Conservation (phyloP, 2,888 invertebrate species). For the Teinopalpus imperialis region DNA sequence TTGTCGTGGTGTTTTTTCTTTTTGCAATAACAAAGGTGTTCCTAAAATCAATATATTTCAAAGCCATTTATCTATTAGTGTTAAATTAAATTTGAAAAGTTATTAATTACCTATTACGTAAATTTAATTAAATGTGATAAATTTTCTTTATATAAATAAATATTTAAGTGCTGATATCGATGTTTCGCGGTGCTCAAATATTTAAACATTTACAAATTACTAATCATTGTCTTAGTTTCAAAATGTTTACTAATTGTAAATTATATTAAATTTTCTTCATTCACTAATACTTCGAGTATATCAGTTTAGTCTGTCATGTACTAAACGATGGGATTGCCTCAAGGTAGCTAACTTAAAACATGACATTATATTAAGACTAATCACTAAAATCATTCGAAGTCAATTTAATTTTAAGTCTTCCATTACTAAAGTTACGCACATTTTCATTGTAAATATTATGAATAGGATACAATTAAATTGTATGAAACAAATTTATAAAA, state of each 20-base stretch:
- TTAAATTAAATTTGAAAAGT: not conserved
- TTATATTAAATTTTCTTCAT: conserved; percentile 7
- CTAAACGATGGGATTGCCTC: conserved; percentile 25
- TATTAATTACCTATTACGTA: conserved; percentile 5
- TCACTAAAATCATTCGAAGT: conserved; percentile 39
- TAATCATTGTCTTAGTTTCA: not conserved
- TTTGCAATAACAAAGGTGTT: conserved; percentile 6
- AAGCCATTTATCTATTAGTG: not conserved
- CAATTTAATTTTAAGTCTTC: conserved; percentile 64
- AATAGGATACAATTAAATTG: conserved; percentile 37
- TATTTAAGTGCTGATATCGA: conserved; percentile 5
- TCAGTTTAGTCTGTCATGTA: conserved; percentile 31
- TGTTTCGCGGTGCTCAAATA: conserved; percentile 21
- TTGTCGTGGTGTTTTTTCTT: too few relatives aligned
- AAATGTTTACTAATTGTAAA: conserved; percentile 20
- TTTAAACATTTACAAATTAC: conserved; percentile 1
- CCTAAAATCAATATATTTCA: conserved; percentile 8
- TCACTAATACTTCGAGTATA: not conserved
- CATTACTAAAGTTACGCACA: conserved; percentile 38
- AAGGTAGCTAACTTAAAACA: conserved; percentile 34
- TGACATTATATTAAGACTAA: conserved; percentile 30
- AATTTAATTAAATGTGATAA: conserved; percentile 14
- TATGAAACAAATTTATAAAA: conserved; percentile 36
- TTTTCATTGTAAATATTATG: conserved; percentile 59
- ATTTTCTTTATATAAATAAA: conserved; percentile 4